Percentiles rank a stretch among this genome's conserved stretches.
phyloP scores from a whole-genome alignment of 2,888 invertebrate species.

The Melieria picta region DNA sequence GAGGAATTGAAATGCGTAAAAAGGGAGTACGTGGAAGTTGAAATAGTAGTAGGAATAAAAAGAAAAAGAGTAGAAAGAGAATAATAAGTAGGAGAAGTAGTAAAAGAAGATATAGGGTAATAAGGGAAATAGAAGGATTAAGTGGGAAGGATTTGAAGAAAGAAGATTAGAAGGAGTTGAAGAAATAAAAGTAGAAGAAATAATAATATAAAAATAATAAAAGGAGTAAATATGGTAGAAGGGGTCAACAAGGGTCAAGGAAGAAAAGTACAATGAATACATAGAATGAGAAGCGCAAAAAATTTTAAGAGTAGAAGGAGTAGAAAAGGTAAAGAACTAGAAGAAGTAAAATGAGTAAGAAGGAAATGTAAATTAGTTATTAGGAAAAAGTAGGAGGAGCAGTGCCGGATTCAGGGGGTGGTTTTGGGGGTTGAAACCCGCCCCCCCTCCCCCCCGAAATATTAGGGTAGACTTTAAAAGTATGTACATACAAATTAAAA shows the following conservation, averaged over 20 bases:
- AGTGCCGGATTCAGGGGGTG: no score
- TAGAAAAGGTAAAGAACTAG: no score
- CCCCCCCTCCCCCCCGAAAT: no score
- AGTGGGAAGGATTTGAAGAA: neutral
- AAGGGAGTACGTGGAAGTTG: neutral
- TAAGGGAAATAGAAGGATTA: neutral
- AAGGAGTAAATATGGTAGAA: neutral
- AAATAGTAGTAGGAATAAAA: neutral
- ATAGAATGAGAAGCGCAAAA: no score
- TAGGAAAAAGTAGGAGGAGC: neutral
- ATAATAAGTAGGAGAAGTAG: neutral
- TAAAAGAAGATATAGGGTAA: neutral
- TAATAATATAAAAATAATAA: slow-evolving; percentile 2
- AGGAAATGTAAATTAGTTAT: slow-evolving; percentile 14
- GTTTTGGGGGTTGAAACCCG: no score
- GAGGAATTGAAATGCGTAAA: neutral
- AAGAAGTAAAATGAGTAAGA: no score
- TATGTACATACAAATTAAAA: no score
- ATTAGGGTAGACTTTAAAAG: no score
- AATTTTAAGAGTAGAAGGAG: no score
- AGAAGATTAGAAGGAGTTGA: neutral
- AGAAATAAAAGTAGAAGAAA: neutral
- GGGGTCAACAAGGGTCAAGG: neutral
- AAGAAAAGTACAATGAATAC: slow-evolving; percentile 3
- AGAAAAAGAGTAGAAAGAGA: neutral